These are phyloP conservation scores for Channa striata DNA, from an alignment of 2,797 vertebrate genomes.

Conservation along the genomic window DNA sequence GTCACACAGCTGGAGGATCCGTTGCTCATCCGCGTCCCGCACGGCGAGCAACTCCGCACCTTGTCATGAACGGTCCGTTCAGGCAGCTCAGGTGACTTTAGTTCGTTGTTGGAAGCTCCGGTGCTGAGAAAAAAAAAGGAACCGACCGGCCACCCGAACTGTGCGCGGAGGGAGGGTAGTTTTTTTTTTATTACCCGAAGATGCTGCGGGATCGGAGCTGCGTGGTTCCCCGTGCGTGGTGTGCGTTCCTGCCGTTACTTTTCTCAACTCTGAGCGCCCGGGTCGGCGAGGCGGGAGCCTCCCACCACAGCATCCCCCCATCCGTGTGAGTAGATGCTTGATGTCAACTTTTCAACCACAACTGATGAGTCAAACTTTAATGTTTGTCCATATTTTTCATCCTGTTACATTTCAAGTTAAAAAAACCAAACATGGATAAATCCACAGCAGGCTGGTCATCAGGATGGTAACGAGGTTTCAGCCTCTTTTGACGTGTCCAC, in stretches of 20 bases:
- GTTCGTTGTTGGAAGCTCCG: slow-evolving; percentile 30
- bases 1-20: slow-evolving; percentile 73
- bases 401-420: not conserved
- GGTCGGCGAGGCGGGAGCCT: slow-evolving; percentile 85
- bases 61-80: slow-evolving; percentile 75
- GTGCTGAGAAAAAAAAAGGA: not conserved
- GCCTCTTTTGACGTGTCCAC: not conserved
- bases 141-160: slow-evolving; percentile 50
- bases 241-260: slow-evolving; percentile 83
- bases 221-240: slow-evolving; percentile 73
- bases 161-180: slow-evolving; percentile 55
- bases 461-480: not conserved
- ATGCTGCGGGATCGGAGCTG: slow-evolving; percentile 84
- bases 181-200: slow-evolving; percentile 64
- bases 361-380: no score
- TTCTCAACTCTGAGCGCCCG: slow-evolving; percentile 85
- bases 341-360: slow-evolving; percentile 27
- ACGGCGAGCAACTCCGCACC: slow-evolving; percentile 44
- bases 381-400: not conserved
- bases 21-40: slow-evolving; percentile 48
- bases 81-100: slow-evolving; percentile 64
- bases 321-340: slow-evolving; percentile 92
- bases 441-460: not conserved
- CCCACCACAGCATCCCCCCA: slow-evolving; percentile 95
- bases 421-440: not conserved